phyloP scores from a whole-genome alignment of 1,140 invertebrate genomes.

The Trichonephila clavata region DNA sequence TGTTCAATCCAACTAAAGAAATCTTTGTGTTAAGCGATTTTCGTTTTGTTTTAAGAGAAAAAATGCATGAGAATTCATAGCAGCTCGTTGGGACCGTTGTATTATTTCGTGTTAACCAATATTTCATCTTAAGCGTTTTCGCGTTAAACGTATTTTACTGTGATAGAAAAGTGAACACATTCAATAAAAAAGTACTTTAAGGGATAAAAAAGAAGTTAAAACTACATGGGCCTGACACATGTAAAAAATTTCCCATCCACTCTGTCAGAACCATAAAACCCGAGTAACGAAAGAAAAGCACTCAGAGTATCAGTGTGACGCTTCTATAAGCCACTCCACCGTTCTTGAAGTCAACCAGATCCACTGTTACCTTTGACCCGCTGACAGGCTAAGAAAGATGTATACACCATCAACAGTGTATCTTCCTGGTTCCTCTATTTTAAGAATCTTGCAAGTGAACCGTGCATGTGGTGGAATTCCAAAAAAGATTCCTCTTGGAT shows the following conservation, averaged over 20 bases:
- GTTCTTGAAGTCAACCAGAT: background rate
- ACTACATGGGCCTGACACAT: background rate
- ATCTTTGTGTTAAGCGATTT: no score
- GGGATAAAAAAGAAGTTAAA: background rate
- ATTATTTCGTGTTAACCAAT: no score
- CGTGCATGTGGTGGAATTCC: conserved; percentile 2
- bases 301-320: background rate
- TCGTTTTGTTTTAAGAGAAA: no score
- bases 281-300: background rate
- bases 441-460: background rate
- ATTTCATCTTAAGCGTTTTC: no score
- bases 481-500: background rate
- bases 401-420: background rate
- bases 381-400: conserved; percentile 8
- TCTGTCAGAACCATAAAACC: background rate
- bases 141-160: no score
- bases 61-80: no score
- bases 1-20: no score
- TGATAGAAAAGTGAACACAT: no score
- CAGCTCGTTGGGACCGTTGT: no score
- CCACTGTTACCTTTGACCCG: background rate
- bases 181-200: background rate
- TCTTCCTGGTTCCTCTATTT: background rate
- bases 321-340: background rate
- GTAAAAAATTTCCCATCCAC: background rate